Evolutionary conservation across 1,140 invertebrate genomes (phyloP).

Genomic region (Pachyrhynchus sulphureomaculatus): DNA sequence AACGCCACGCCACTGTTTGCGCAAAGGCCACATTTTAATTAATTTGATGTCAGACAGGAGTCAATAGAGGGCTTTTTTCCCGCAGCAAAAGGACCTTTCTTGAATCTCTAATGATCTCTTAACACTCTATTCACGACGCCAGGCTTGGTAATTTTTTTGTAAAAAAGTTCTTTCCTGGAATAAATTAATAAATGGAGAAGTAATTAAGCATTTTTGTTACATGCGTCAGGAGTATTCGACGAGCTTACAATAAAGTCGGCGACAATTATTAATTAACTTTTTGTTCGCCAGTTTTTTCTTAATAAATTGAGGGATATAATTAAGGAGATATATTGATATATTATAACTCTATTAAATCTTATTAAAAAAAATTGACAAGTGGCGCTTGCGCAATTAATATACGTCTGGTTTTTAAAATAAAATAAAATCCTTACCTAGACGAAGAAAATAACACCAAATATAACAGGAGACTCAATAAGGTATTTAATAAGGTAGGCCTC

Average conservation of each 20-base stretch:
- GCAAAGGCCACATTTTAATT: conserved; percentile 14
- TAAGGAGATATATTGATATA: too few species aligned
- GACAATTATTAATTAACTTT: neutral
- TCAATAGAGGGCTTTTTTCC: conserved; percentile 15
- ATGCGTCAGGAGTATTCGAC: neutral
- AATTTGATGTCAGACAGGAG: conserved; percentile 23
- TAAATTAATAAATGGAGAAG: conserved; percentile 4
- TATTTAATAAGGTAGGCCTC: too few species aligned
- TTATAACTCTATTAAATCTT: too few species aligned
- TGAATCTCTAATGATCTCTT: conserved; percentile 23
- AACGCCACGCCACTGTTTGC: conserved; percentile 9
- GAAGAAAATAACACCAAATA: too few species aligned
- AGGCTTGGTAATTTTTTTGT: conserved; percentile 3
- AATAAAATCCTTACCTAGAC: too few species aligned
- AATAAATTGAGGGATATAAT: too few species aligned
- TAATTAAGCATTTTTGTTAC: conserved; percentile 9
- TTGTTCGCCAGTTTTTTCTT: too few species aligned
- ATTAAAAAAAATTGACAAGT: too few species aligned
- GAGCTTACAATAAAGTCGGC: neutral
- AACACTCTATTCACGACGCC: conserved; percentile 9
- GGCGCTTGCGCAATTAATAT: too few species aligned
- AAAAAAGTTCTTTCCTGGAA: neutral
- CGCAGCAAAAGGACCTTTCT: neutral
- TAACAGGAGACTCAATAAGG: too few species aligned
- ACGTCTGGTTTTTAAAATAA: too few species aligned